phyloP scores from a whole-genome alignment of 2,113 vertebrate genomes.

The Ageneiosus marmoratus region DNA sequence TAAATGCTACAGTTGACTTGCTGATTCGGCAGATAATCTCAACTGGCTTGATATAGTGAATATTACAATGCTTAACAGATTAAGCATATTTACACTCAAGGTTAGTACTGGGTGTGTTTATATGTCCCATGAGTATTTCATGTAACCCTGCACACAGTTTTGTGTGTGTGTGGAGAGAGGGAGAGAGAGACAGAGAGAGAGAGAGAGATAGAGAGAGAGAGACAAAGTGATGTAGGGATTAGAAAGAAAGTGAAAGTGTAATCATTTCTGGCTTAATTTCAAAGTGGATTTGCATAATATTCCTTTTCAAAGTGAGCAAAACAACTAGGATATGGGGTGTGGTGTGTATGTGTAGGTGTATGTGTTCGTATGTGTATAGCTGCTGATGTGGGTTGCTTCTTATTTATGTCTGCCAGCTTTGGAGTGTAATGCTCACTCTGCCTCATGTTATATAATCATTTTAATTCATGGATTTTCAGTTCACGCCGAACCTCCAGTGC shows the following conservation, averaged over 20 bases:
- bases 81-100: not conserved
- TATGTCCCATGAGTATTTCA: not conserved
- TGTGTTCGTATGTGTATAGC: too few relatives aligned
- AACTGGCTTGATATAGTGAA: not conserved
- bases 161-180: slow-evolving; percentile 40
- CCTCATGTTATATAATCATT: slow-evolving; percentile 5
- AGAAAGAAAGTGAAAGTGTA: slow-evolving; percentile 37
- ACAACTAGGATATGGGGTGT: slow-evolving; percentile 44
- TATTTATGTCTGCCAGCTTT: slow-evolving; percentile 17
- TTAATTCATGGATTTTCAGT: slow-evolving; percentile 20
- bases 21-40: not conserved
- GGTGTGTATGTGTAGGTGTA: too few relatives aligned
- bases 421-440: not conserved
- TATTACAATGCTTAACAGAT: not conserved
- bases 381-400: not conserved
- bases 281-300: slow-evolving; percentile 79
- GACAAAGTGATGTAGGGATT: slow-evolving; percentile 33
- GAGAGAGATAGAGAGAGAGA: slow-evolving; percentile 45
- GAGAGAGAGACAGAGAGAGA: slow-evolving; percentile 46
- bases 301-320: slow-evolving; percentile 48
- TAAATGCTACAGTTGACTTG: not conserved
- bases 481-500: not conserved
- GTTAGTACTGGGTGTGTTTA: slow-evolving; percentile 17
- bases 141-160: not conserved
- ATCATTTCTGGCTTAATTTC: slow-evolving; percentile 72